Evolutionary conservation across 2,888 invertebrate genomes (phyloP).

Genomic region (Thecocarcelia acutangulata): DNA sequence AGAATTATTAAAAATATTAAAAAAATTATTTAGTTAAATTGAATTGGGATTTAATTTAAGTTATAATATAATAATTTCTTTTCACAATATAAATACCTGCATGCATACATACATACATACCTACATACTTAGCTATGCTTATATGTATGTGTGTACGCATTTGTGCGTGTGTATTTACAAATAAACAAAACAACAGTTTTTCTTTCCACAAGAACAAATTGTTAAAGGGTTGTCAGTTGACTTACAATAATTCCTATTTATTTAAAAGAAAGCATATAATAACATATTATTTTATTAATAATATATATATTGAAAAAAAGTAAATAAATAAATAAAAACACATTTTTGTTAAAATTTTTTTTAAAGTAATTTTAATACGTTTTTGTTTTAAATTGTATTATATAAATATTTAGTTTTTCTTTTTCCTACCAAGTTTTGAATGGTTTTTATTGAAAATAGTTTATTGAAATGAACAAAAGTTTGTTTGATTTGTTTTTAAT

Average conservation of each 20-base stretch:
- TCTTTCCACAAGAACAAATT: slow-evolving; percentile 50
- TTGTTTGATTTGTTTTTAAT: slow-evolving; percentile 40
- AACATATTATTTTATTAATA: slow-evolving; percentile 40
- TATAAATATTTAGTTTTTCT: slow-evolving; percentile 54
- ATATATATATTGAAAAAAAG: not conserved
- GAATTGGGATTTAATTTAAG: slow-evolving; percentile 54
- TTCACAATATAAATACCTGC: too few species aligned
- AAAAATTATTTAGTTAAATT: slow-evolving; percentile 67
- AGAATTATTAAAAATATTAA: slow-evolving; percentile 13
- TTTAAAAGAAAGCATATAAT: slow-evolving; percentile 72
- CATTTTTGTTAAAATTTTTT: slow-evolving; percentile 22
- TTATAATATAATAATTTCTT: too few species aligned
- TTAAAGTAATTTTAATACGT: slow-evolving; percentile 55
- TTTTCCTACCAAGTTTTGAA: slow-evolving; percentile 66
- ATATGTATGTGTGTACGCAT: too few species aligned
- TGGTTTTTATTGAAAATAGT: slow-evolving; percentile 23
- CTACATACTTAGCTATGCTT: too few species aligned
- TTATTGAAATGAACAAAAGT: slow-evolving; percentile 47
- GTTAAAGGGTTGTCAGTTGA: slow-evolving; percentile 73
- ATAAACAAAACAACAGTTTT: slow-evolving; percentile 25
- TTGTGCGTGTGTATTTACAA: not conserved
- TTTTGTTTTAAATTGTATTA: slow-evolving; percentile 9
- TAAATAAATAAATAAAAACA: slow-evolving; percentile 24
- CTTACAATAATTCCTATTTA: slow-evolving; percentile 69
- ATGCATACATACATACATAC: too few species aligned